Evolutionary conservation across 2,888 invertebrate species (phyloP).

Genomic region (Parnassius smintheus): DNA sequence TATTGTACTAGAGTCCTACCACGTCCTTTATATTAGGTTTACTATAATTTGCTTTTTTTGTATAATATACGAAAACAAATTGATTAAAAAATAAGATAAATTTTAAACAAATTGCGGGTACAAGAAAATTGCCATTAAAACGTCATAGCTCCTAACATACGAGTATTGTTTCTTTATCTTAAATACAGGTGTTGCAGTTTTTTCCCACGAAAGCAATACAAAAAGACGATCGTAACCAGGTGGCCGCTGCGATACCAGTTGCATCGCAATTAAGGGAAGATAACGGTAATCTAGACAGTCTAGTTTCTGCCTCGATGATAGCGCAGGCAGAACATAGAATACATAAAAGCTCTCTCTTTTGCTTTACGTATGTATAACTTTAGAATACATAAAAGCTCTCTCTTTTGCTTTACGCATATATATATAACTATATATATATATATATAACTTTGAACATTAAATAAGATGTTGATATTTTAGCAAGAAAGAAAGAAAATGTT

Average conservation of each 20-base stretch:
- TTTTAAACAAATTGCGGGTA: too few relatives aligned
- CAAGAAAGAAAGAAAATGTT: too few relatives aligned
- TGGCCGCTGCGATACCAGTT: conserved; percentile 43
- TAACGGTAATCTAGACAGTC: conserved; percentile 31
- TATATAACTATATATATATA: too few relatives aligned
- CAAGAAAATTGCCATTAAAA: too few relatives aligned
- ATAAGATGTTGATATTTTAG: too few relatives aligned
- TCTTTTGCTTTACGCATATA: neutral
- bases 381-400: conserved; percentile 7
- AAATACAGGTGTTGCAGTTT: conserved; percentile 52
- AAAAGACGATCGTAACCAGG: conserved; percentile 53
- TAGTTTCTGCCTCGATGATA: conserved; percentile 41
- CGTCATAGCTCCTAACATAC: neutral
- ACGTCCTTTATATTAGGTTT: too few relatives aligned
- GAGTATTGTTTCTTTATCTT: conserved; percentile 19
- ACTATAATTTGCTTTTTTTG: too few relatives aligned
- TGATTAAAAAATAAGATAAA: too few relatives aligned
- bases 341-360: conserved; percentile 2
- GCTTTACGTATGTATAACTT: too few relatives aligned
- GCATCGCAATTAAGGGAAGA: conserved; percentile 54
- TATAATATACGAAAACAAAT: too few relatives aligned
- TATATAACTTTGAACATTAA: neutral
- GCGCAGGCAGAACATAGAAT: conserved; percentile 18
- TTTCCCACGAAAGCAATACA: conserved; percentile 59
- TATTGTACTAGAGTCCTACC: too few relatives aligned